A percentile compares a stretch with the other conserved stretches of the same genome.
phyloP scores from a whole-genome alignment of 2,797 vertebrate genomes.

The Sarcophilus harrisii region DNA sequence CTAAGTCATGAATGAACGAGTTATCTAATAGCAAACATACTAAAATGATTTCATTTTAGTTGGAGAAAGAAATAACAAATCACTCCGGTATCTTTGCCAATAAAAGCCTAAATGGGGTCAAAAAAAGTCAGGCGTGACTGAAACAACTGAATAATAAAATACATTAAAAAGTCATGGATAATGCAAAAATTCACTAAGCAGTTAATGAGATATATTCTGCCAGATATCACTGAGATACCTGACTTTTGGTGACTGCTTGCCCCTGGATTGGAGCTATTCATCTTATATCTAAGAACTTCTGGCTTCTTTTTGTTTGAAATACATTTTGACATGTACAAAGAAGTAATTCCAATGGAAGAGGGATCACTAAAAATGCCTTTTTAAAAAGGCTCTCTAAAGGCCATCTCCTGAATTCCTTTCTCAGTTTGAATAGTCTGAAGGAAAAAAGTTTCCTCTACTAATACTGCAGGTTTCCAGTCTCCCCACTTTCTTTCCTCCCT shows the following conservation, averaged over 20 bases:
- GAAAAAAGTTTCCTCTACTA: neutral
- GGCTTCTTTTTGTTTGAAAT: slow-evolving; percentile 69
- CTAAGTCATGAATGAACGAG: too few relatives aligned
- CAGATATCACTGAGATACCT: slow-evolving; percentile 12
- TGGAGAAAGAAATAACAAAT: neutral
- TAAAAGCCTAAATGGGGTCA: neutral
- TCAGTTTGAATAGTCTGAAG: neutral
- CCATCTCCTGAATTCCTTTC: slow-evolving; percentile 32
- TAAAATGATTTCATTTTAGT: neutral
- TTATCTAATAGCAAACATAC: too few relatives aligned
- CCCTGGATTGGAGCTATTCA: slow-evolving; percentile 15
- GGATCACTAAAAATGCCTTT: slow-evolving; percentile 38
- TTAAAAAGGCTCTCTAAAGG: slow-evolving; percentile 1
- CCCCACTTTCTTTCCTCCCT: neutral
- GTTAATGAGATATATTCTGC: slow-evolving; percentile 7
- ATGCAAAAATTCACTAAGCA: slow-evolving; percentile 29
- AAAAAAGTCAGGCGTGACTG: neutral
- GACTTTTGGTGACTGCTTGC: slow-evolving; percentile 11
- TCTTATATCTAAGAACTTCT: slow-evolving; percentile 47
- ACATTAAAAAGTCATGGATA: neutral
- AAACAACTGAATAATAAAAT: neutral
- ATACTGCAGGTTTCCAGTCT: neutral
- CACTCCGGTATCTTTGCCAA: neutral
- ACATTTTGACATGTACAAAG: slow-evolving; percentile 42
- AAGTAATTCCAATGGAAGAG: slow-evolving; percentile 29